Conservation (phyloP, 2,797 vertebrate species). For the Caiman crocodilus region DNA sequence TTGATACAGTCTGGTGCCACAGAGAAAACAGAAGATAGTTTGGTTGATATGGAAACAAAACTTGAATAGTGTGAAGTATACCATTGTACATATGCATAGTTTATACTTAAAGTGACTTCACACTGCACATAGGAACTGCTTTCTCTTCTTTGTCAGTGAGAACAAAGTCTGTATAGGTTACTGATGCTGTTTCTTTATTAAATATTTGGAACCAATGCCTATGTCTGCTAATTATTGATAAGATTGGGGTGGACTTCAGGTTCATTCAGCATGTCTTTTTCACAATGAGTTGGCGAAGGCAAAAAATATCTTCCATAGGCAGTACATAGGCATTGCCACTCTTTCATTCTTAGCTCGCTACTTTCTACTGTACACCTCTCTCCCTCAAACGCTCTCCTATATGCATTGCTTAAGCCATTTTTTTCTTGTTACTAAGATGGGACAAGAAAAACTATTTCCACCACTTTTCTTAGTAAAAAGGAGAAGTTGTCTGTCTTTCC, state of each 20-base stretch:
- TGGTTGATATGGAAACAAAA: slow-evolving; percentile 19
- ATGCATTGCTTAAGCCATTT: background rate
- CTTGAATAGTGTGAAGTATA: background rate
- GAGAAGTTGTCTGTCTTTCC: background rate
- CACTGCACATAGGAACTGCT: background rate
- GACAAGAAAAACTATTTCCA: background rate
- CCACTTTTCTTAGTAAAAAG: background rate
- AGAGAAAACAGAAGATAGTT: slow-evolving; percentile 20
- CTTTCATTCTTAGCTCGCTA: background rate
- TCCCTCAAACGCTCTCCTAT: background rate
- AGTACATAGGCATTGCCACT: background rate
- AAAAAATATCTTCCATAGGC: background rate
- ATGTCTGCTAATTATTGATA: slow-evolving; percentile 30
- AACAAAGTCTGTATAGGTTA: background rate
- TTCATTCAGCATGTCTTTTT: background rate
- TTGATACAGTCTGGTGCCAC: background rate
- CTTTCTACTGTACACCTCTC: background rate
- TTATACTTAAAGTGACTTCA: background rate
- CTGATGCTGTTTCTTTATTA: background rate
- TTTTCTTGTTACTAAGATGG: background rate
- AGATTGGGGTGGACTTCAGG: background rate
- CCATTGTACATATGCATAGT: background rate
- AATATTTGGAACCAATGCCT: background rate
- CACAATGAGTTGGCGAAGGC: background rate
- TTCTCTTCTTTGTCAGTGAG: background rate